Evolutionary conservation across 2,113 vertebrate genomes (phyloP).

Genomic region (Indicator maculatus): DNA sequence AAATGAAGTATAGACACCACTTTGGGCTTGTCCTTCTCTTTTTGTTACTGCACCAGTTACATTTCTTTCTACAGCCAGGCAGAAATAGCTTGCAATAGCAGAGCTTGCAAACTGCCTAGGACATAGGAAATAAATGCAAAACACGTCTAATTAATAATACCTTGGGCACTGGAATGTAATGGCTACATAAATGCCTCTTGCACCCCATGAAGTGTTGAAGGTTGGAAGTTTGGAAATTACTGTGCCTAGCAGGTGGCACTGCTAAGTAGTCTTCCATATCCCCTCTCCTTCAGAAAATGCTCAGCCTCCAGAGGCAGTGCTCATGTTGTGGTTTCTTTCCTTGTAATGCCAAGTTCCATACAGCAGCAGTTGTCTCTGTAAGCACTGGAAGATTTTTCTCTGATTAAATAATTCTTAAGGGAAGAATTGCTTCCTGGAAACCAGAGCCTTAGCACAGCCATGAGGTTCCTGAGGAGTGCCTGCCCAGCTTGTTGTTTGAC

Average conservation of each 20-base stretch:
- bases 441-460: conserved; percentile 40
- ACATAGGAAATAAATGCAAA: background rate
- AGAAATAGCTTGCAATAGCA: background rate
- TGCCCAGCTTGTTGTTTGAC: conserved; percentile 26
- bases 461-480: conserved; percentile 23
- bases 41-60: background rate
- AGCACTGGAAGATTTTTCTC: conserved; percentile 56
- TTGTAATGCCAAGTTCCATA: conserved; percentile 9
- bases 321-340: background rate
- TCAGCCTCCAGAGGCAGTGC: background rate
- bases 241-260: background rate
- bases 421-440: conserved; percentile 66
- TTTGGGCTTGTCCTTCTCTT: background rate
- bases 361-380: conserved; percentile 32
- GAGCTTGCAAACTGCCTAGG: background rate
- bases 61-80: background rate
- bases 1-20: background rate
- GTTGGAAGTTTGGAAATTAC: background rate
- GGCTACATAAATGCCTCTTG: background rate
- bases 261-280: background rate
- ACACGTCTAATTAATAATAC: background rate
- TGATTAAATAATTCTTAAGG: conserved; percentile 69
- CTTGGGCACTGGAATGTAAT: background rate
- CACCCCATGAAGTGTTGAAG: background rate
- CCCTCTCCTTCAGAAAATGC: background rate